Percentiles rank a stretch among this genome's conserved stretches.
These are phyloP conservation scores for Leuciscus waleckii DNA, from an alignment of 2,797 vertebrate species.

Conservation along the genomic window DNA sequence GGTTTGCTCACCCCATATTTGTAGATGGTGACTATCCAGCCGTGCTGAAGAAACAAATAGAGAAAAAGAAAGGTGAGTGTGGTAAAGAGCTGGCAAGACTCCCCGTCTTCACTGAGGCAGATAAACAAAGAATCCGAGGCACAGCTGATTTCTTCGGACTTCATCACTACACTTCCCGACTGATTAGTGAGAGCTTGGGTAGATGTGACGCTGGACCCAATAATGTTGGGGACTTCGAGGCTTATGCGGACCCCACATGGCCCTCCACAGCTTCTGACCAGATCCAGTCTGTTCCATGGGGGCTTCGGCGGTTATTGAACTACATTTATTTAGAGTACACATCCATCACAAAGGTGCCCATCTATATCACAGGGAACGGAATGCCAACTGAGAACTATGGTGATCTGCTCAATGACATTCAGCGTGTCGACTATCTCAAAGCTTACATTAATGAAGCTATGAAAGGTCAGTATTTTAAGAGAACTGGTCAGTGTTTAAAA, in stretches of 20 bases:
- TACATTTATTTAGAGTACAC: conserved; percentile 86
- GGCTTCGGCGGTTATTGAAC: conserved; percentile 86
- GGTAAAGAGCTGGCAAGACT: conserved; percentile 74
- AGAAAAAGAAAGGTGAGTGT: conserved; percentile 77
- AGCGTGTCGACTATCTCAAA: conserved; percentile 79
- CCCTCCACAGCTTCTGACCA: conserved; percentile 82
- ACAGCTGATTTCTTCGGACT: conserved; percentile 94
- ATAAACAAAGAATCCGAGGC: conserved; percentile 82
- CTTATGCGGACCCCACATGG: conserved; percentile 83
- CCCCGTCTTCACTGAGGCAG: conserved; percentile 82
- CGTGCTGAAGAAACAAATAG: conserved; percentile 81
- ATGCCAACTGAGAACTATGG: conserved; percentile 72
- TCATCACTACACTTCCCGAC: conserved; percentile 88
- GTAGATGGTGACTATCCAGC: conserved; percentile 90
- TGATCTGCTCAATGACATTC: conserved; percentile 79
- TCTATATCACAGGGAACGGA: conserved; percentile 89
- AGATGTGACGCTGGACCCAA: conserved; percentile 78
- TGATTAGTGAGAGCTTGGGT: conserved; percentile 72
- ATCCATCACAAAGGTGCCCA: conserved; percentile 76
- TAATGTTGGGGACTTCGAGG: conserved; percentile 83
- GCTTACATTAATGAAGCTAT: conserved; percentile 88
- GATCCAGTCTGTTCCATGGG: conserved; percentile 88
- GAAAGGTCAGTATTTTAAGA: conserved; percentile 80
- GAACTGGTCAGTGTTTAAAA: background rate
- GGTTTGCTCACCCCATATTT: conserved; percentile 95